Conservation (phyloP, 2,888 invertebrate species). For the Dione vanillae region DNA sequence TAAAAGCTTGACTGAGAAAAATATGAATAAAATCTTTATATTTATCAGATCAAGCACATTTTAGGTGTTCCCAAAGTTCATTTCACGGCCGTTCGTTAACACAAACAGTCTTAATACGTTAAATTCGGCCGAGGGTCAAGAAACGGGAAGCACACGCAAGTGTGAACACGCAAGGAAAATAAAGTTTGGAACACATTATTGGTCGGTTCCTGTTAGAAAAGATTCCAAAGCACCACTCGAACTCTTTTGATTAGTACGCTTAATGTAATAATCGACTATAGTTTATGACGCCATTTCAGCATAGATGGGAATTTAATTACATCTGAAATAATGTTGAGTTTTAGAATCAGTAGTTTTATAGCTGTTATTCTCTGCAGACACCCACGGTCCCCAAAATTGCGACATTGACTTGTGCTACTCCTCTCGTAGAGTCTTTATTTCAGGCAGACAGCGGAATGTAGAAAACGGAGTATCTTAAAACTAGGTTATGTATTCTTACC, state of each 20-base stretch:
- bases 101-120: slow-evolving; percentile 53
- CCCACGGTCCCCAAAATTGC: too few species aligned
- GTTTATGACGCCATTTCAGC: neutral
- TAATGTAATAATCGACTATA: neutral
- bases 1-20: neutral
- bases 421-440: too few species aligned
- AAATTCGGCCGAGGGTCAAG: slow-evolving; percentile 51
- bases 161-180: slow-evolving; percentile 37
- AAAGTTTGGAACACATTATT: slow-evolving; percentile 21
- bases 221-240: neutral
- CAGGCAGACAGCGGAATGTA: too few species aligned
- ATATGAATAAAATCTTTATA: neutral
- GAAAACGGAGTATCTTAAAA: too few species aligned
- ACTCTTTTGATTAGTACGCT: neutral
- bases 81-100: slow-evolving; percentile 56
- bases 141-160: slow-evolving; percentile 44
- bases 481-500: too few species aligned
- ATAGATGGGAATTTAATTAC: neutral
- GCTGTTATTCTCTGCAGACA: too few species aligned
- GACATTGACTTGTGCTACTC: too few species aligned
- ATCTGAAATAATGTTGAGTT: neutral
- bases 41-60: slow-evolving; percentile 39
- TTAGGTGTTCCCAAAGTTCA: slow-evolving; percentile 47
- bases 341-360: too few species aligned
- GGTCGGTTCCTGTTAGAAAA: slow-evolving; percentile 2